phyloP scores from a whole-genome alignment of 2,797 vertebrate species.

The Phrynocephalus vlangalii region DNA sequence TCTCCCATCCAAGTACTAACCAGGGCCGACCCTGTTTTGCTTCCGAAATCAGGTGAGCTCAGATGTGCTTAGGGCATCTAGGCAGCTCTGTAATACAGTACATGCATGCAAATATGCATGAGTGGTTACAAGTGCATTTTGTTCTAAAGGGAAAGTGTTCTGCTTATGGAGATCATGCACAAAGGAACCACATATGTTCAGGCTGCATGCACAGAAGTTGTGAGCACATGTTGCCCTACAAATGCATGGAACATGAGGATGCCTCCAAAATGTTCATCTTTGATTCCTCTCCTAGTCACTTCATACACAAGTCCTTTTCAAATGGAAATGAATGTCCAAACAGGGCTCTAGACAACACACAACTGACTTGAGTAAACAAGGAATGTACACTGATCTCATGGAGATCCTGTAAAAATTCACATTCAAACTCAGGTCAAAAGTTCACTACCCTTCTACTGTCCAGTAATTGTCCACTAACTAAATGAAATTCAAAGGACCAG shows the following conservation, averaged over 20 bases:
- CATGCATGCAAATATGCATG: background rate
- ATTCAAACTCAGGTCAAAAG: background rate
- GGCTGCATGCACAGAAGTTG: background rate
- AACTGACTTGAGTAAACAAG: background rate
- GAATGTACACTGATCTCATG: too few relatives aligned
- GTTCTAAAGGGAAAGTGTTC: background rate
- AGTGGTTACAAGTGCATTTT: background rate
- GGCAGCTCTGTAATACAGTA: too few relatives aligned
- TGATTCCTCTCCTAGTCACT: background rate
- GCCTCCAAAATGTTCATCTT: too few relatives aligned
- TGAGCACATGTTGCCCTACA: background rate
- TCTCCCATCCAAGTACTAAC: too few relatives aligned
- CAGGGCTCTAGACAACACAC: background rate
- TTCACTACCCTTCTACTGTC: background rate
- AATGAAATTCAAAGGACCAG: background rate
- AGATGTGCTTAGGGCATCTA: too few relatives aligned
- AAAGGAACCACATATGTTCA: background rate
- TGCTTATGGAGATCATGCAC: background rate
- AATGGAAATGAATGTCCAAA: background rate
- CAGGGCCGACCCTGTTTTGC: too few relatives aligned
- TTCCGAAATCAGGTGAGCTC: too few relatives aligned
- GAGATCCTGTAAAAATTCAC: background rate
- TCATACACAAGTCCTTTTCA: background rate
- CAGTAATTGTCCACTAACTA: background rate
- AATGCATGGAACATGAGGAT: background rate